phyloP scores from a whole-genome alignment of 37 sponge, comb jelly and placozoan genomes.

The Aphrocallistes beatrix region DNA sequence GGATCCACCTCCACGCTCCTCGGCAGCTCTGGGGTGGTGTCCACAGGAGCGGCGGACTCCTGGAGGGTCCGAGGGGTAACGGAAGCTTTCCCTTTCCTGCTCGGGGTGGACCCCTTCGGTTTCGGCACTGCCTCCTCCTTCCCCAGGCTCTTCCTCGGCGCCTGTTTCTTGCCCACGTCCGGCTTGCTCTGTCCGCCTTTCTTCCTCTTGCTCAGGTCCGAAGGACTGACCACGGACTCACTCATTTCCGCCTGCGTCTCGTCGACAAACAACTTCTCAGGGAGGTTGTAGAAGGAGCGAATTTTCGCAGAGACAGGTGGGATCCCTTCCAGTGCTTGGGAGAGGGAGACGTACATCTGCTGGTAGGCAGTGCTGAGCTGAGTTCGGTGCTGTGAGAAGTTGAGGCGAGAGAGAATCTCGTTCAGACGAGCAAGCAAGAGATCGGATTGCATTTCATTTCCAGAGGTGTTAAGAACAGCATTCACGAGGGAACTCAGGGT shows the following conservation, averaged over 20 bases:
- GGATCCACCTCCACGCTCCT: not conserved
- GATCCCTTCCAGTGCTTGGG: not conserved
- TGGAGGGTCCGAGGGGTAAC: not conserved
- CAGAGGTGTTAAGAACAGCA: not conserved
- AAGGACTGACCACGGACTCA: not conserved
- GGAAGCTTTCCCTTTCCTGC: not conserved
- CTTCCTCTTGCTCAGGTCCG: not conserved
- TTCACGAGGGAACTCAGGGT: constrained; percentile 18
- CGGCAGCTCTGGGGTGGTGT: not conserved
- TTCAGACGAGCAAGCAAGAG: not conserved
- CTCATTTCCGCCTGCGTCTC: not conserved
- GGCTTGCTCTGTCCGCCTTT: not conserved
- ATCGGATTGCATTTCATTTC: not conserved
- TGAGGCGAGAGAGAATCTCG: not conserved
- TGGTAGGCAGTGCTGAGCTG: not conserved
- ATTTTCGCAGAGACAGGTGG: not conserved
- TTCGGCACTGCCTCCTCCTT: not conserved
- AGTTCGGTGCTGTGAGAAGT: not conserved
- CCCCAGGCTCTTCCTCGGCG: not conserved
- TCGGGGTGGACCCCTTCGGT: not conserved
- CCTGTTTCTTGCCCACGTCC: not conserved
- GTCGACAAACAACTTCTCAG: constrained; percentile 3
- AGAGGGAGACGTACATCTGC: not conserved
- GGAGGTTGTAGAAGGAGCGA: constrained; percentile 14
- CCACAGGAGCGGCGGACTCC: not conserved